These are phyloP conservation scores for Plebejus argus DNA, from an alignment of 2,888 invertebrate species.

Conservation along the genomic window DNA sequence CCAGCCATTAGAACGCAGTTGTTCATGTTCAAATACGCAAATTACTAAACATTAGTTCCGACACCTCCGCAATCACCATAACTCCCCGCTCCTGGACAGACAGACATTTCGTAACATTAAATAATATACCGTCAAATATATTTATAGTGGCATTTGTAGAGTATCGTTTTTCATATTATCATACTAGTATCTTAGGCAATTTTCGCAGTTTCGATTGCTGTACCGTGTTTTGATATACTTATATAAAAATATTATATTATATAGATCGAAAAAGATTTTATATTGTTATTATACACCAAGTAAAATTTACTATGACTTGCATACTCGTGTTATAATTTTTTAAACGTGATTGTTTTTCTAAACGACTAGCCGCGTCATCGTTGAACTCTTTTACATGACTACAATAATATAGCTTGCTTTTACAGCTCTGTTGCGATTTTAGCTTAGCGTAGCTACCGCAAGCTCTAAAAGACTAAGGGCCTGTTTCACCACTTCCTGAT, in stretches of 20 bases:
- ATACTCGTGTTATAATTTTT: no score
- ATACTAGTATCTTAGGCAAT: background rate
- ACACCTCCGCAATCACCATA: slow-evolving; percentile 18
- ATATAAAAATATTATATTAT: no score
- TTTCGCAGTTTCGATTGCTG: background rate
- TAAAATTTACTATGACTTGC: no score
- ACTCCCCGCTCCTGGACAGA: background rate
- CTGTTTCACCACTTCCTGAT: no score
- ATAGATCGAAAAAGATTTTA: no score
- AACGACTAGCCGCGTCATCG: background rate
- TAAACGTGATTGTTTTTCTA: background rate
- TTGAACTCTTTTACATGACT: background rate
- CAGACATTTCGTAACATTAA: background rate
- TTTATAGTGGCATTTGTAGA: background rate
- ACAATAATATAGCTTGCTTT: background rate
- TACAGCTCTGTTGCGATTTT: background rate
- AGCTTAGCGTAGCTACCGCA: no score
- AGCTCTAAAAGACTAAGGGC: no score
- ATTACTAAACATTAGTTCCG: background rate
- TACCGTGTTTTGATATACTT: background rate
- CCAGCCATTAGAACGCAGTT: background rate
- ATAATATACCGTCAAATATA: background rate
- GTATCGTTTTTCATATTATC: background rate
- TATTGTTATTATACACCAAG: no score
- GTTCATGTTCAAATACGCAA: background rate